A percentile compares a stretch with the other conserved stretches of the same genome.
phyloP scores from a whole-genome alignment of 2,113 vertebrate species.

The Alexandromys fortis region DNA sequence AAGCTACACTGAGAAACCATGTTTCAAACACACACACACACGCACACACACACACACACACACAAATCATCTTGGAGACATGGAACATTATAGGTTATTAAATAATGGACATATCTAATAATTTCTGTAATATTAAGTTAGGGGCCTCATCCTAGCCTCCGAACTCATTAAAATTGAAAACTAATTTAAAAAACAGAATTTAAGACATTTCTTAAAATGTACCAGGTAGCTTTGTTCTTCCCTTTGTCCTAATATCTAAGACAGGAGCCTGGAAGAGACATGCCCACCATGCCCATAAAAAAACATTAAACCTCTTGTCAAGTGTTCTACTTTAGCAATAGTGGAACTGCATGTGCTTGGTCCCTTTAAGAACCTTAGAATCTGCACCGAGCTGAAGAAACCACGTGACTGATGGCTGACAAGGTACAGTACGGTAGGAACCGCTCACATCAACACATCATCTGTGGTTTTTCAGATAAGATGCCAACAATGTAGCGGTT shows the following conservation, averaged over 20 bases:
- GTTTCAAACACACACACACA: too few relatives aligned
- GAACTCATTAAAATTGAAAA: not conserved
- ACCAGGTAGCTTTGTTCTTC: not conserved
- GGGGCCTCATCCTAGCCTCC: too few relatives aligned
- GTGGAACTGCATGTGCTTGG: constrained; percentile 15
- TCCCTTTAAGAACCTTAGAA: constrained; percentile 51
- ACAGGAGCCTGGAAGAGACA: not conserved
- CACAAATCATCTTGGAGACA: not conserved
- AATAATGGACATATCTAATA: not conserved
- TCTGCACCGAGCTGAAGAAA: constrained; percentile 10
- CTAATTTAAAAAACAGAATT: not conserved
- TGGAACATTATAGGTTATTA: not conserved
- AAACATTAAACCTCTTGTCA: constrained; percentile 22
- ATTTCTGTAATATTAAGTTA: not conserved
- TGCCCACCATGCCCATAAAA: constrained; percentile 7
- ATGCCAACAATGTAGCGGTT: constrained; percentile 69
- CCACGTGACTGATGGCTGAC: constrained; percentile 10
- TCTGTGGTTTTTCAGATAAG: constrained; percentile 74
- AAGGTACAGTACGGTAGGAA: constrained; percentile 55
- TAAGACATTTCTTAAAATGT: constrained; percentile 45
- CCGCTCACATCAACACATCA: constrained; percentile 73
- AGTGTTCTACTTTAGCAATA: not conserved
- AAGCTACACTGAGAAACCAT: too few relatives aligned
- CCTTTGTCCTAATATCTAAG: constrained; percentile 9
- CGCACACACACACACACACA: too few relatives aligned